These are phyloP conservation scores for Daktulosphaira vitifoliae DNA, from an alignment of 1,140 invertebrate genomes.

Conservation along the genomic window DNA sequence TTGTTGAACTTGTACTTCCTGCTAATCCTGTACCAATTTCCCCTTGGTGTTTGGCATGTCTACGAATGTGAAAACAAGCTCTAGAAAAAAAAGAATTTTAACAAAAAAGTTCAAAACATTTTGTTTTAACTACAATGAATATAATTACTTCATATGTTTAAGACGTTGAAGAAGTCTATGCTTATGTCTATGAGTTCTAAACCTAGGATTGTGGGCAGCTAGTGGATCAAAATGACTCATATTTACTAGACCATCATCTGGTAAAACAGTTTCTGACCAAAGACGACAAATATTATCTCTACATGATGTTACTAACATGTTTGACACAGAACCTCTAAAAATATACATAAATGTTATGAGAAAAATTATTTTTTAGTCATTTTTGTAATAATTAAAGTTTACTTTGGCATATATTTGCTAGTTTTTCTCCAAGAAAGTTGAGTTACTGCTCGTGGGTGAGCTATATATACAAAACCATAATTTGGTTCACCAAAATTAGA, in stretches of 20 bases:
- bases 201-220: slow-evolving; percentile 66
- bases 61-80: slow-evolving; percentile 83
- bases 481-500: slow-evolving; percentile 55
- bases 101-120: slow-evolving; percentile 19
- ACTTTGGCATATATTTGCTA: slow-evolving; percentile 98
- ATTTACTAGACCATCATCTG: slow-evolving; percentile 87
- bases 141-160: slow-evolving; percentile 86
- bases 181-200: slow-evolving; percentile 86
- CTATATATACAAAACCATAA: slow-evolving; percentile 91
- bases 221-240: slow-evolving; percentile 74
- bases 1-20: slow-evolving; percentile 51
- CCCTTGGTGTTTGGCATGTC: slow-evolving; percentile 60
- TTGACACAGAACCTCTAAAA: slow-evolving; percentile 83
- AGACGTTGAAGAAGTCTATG: slow-evolving; percentile 91
- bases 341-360: background rate
- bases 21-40: slow-evolving; percentile 47
- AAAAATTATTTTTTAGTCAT: background rate
- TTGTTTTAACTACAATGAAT: background rate
- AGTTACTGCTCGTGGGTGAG: slow-evolving; percentile 90
- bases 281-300: slow-evolving; percentile 96
- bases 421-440: slow-evolving; percentile 95
- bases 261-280: slow-evolving; percentile 94
- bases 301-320: slow-evolving; percentile 96
- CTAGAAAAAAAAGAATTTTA: slow-evolving; percentile 45
- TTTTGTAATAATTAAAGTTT: slow-evolving; percentile 43